phyloP scores from a whole-genome alignment of 2,888 invertebrate genomes.

The Brachyptera putata region DNA sequence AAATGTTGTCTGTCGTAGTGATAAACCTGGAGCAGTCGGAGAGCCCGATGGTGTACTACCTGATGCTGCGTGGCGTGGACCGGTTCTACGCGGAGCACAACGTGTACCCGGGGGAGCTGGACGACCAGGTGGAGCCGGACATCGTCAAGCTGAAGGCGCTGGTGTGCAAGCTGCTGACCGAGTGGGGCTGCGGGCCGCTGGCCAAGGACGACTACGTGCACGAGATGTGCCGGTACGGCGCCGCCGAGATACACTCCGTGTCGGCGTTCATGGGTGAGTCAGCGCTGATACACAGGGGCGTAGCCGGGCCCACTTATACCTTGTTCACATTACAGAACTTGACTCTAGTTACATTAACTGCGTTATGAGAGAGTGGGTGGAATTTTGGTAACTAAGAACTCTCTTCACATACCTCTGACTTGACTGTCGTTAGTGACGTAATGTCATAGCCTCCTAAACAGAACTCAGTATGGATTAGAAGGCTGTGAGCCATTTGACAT shows the following conservation, averaged over 20 bases:
- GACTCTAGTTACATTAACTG: too few relatives aligned
- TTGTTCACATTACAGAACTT: too few relatives aligned
- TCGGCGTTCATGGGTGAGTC: constrained; percentile 77
- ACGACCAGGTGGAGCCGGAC: constrained; percentile 82
- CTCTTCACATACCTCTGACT: too few relatives aligned
- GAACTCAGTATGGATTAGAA: too few relatives aligned
- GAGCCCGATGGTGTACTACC: constrained; percentile 83
- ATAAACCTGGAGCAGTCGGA: constrained; percentile 73
- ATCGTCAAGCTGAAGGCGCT: constrained; percentile 71
- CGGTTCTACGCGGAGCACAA: constrained; percentile 85
- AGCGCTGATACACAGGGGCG: too few relatives aligned
- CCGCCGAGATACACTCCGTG: constrained; percentile 89
- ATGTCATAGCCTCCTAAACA: too few relatives aligned
- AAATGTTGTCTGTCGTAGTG: constrained; percentile 2
- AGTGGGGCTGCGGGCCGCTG: constrained; percentile 75
- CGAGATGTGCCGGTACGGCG: constrained; percentile 93
- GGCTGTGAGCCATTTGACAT: too few relatives aligned
- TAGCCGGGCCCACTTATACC: too few relatives aligned
- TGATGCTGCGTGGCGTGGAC: constrained; percentile 86
- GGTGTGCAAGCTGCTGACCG: constrained; percentile 64
- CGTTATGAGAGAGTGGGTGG: too few relatives aligned
- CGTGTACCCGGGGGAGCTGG: constrained; percentile 83
- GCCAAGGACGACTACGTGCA: constrained; percentile 91
- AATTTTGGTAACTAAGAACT: too few relatives aligned
- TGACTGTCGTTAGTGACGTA: too few relatives aligned